Base-by-base conservation (phyloP, 2,888 invertebrate genomes). In the Limnephilus auricula region DNA sequence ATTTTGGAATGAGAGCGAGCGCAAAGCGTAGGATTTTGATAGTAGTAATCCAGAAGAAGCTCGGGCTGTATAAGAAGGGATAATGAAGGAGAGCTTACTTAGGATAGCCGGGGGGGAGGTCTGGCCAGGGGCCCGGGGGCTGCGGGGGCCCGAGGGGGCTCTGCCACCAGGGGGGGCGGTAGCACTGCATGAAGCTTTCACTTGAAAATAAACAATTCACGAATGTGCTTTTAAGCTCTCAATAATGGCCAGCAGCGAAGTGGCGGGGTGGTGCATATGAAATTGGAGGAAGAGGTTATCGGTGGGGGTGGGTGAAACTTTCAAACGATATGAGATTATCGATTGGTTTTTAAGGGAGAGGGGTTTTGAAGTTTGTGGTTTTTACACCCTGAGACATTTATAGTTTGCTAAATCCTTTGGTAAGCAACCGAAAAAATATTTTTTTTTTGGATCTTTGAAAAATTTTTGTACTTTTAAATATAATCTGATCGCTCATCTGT, bases 101-200 rank as follows among this genome's bases (percentile, higher is more conserved):
- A 93, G 93, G 93, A 89, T 92, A 92, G 92, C 92, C 92, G 30
- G 92, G 92, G 90, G 90, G 88, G 89, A 91, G 83, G 93, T 93
- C 92, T 87, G 92, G 90, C 92, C 92, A 92, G 89, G 90, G 92
- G 79, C 89, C 91, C 50, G 91, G 90, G 65, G 89, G 90, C 80
- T 91, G 92, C 80, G 92, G 87, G 89, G 89, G 92, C 87, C 92
- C 90, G 37, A 88, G 91, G 79, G 89, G 89, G 50, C 79, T 87
- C 82, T 91, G 92, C 92, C 92, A 90, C 90, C 92, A 85, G 78
- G 87, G 92, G 37, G 92, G 93, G 37, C 91, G 92, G 84, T 90
- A 90, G 89, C 89, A 91, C 93, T 93, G 93, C 93, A 93, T 93
- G 93, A 92, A 92, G 93, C 92, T 93, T 91, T 93, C 93, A 91